Evolutionary conservation across 2,888 invertebrate species (phyloP), one percentile per base, ranked within the genome.

Genomic region (Caenorhabditis imperialis): DNA sequence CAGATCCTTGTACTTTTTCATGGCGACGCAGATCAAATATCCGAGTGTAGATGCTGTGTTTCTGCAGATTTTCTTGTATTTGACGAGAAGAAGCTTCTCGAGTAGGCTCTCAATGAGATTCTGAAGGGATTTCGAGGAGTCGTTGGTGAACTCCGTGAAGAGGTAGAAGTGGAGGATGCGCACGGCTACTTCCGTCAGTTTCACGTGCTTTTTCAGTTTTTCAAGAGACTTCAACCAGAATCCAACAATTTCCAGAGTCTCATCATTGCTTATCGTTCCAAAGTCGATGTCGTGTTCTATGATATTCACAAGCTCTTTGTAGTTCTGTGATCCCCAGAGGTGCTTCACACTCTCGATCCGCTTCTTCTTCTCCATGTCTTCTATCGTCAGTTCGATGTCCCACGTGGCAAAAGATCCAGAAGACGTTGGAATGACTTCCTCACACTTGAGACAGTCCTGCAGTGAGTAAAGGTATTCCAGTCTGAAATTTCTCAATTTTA

Each of bases 251-350:
- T 71, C 51, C 12, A 55, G 48, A 0, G 71, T 53, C 35, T 79
- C 78, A 2, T 69, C 58, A 5, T 35, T 51, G n/a, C 50, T 51
- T 25, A 74, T 47, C 1, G 40, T 7, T 1, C 45, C 30, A 35
- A 76, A 76, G 5, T 79, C 78, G 1, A 79, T 74, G 25, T 76
- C 76, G 6, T 57, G 57, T 7, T 53, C 27, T 14, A 76, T 61
- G 6, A 79, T 71, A 22, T 58, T 44, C 2, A 79, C 37, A 0
- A 74, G 37, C 30, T 53, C 61, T 18, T 40, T 22, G 47, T 62
- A 74, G 22, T 47, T 57, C 8, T 35, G 33, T 0, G 60, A 47
- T 10, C 45, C 58, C 74, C 74, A 74, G 1, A 74, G 35, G 4
- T 57, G 47, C 22, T 67, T 74, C 8, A 74, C 47, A 25, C 53